Evolutionary conservation across 2,888 invertebrate species (phyloP), one percentile per base, ranked within the genome.

Genomic region (Cephus nigrinus): DNA sequence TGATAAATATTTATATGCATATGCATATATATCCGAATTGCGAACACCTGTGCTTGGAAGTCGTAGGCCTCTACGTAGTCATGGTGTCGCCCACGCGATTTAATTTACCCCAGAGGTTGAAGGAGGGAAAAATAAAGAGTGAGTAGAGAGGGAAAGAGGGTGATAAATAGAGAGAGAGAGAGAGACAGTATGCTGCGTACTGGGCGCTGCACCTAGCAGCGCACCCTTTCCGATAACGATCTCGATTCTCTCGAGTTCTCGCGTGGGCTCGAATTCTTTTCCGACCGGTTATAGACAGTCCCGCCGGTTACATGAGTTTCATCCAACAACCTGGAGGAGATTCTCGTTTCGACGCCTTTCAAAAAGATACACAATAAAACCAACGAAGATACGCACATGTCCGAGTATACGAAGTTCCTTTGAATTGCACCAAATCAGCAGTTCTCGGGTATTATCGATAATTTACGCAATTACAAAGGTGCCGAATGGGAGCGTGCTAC

Each of bases 221-320:
- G 80, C 74, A 78, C 55, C 55, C 55, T 23, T 23, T 23, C 23
- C 80, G 83, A 83, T 83, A 83, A 82, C 80, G 78, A 83, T 83
- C 83, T 80, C 80, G 82, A 83, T 83, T 81, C 76, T 80, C 81
- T 81, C 76, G 81, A 80, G 82, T 81, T 80, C 81, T 81, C 79
- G 81, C 81, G 83, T 82, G 80, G 83, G 83, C 79, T 82, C 78
- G 76, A 78, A 80, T 80, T 81, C 81, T 82, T 82, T 71, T 71
- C 71, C 5, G 55, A 55, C 55, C 55, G 55, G 55, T 55, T 55
- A 55, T 55, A 55, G 55, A 23, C 55, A 55, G 55, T 55, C 55
- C 23, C 55, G 55, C 23, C 55, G 55, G 23, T 55, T 55, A 55
- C 55, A 55, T 23, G 55, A 55, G 55, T 55, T 55, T 55, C 55